Evolutionary conservation across 2,113 vertebrate genomes (phyloP).

Genomic region (Gadus chalcogrammus): DNA sequence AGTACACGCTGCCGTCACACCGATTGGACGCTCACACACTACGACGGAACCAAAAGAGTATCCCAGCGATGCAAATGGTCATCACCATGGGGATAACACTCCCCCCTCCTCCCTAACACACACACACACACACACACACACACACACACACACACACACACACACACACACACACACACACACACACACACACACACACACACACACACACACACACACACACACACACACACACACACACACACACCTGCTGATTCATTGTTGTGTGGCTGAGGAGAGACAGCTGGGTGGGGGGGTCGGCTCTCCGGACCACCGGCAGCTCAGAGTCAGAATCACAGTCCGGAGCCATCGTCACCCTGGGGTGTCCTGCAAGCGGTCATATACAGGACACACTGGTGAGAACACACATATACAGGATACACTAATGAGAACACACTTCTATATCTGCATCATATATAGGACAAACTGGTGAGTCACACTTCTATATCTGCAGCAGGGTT

Average conservation of each 20-base stretch:
- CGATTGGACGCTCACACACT: too few species aligned
- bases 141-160: slow-evolving; percentile 6
- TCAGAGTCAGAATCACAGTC: slow-evolving; percentile 70
- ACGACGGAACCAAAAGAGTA: too few species aligned
- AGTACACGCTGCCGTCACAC: too few species aligned
- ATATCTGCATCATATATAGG: slow-evolving; percentile 12
- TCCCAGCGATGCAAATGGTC: too few species aligned
- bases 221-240: too few species aligned
- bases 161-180: neutral
- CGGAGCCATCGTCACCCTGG: slow-evolving; percentile 87
- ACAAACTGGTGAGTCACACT: neutral
- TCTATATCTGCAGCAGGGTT: too few species aligned
- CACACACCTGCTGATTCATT: slow-evolving; percentile 75
- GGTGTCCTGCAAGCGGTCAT: slow-evolving; percentile 77
- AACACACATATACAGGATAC: neutral
- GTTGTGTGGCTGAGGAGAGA: slow-evolving; percentile 76
- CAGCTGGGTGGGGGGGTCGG: slow-evolving; percentile 73
- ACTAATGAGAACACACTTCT: neutral
- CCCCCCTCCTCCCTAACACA: too few species aligned
- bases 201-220: too few species aligned
- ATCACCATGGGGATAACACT: too few species aligned
- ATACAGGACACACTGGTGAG: neutral
- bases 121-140: too few species aligned
- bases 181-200: too few species aligned
- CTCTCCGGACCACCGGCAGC: slow-evolving; percentile 69